Evolutionary conservation across 2,888 invertebrate genomes (phyloP), one percentile per base, ranked within the genome.

Genomic region (Drosophila pullipes): DNA sequence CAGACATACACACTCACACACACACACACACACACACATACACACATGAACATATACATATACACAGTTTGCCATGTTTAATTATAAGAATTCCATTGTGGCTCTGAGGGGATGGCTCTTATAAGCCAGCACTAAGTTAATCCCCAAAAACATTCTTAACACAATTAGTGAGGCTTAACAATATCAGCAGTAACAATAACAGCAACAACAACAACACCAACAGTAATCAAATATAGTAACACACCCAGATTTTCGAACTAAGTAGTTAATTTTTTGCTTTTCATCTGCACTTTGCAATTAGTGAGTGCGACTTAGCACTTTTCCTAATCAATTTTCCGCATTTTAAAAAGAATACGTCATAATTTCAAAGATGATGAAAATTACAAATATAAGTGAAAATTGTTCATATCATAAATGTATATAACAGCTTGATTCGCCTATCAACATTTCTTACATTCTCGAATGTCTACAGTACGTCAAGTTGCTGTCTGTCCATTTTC

Each of bases 81-180:
- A 68, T 68, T 57, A 49, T 57, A 50, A 44, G 16, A 52, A 52
- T 58, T 58, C 35, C 52, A 7, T 67, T 52, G 35, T 3, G n/a
- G 28, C 50, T 1, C 13, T 13, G 61, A 49, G 18, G 22, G 47
- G 18, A 28, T 13, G 4, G 9, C 25, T 7, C 28, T 9, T 35
- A 33, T 28, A 50, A 25, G 22, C 30, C 13, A 18, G 65, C 65
- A 44, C 11, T 9, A 28, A 66, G 41, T 64, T 41, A 65, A 67
- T 67, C 44, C 35, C 65, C 53, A 53, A 11, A 37, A 65, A 16
- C 65, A 44, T 30, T 47, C 35, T 47, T 30, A 47, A 25, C 67
- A n/a, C 47, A 30, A 35, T 10, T 44, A 65, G 35, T 50, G n/a
- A 18, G 50, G 50, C 41, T 41, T 18, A 68, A 39, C 33, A 18